Evolutionary conservation across 2,797 vertebrate genomes (phyloP).

Genomic region (Cichlasoma orientale): DNA sequence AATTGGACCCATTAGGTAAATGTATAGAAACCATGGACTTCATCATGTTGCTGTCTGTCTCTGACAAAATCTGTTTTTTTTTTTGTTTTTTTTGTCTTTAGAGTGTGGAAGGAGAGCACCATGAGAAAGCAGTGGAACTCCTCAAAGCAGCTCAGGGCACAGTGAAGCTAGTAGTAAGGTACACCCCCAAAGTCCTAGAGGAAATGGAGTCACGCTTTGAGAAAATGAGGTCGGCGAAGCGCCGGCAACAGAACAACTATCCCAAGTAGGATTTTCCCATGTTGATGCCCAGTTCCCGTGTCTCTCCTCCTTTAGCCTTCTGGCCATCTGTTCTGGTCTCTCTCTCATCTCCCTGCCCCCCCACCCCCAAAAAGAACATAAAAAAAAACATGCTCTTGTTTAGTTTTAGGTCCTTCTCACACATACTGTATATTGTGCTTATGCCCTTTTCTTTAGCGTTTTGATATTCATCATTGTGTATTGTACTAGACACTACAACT

Average conservation of each 20-base stretch:
- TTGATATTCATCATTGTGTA: constrained; percentile 51
- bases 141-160: constrained; percentile 97
- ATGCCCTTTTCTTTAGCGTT: constrained; percentile 52
- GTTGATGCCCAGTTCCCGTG: constrained; percentile 55
- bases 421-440: constrained; percentile 45
- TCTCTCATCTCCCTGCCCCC: constrained; percentile 43
- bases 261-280: constrained; percentile 79
- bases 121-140: constrained; percentile 97
- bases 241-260: constrained; percentile 94
- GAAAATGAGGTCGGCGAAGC: constrained; percentile 98
- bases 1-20: neutral
- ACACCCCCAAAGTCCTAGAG: constrained; percentile 96
- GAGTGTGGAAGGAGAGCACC: constrained; percentile 98
- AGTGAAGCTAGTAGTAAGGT: constrained; percentile 97
- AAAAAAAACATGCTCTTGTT: constrained; percentile 34
- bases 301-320: constrained; percentile 62
- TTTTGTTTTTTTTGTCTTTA: constrained; percentile 54
- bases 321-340: constrained; percentile 60
- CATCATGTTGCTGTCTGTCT: neutral
- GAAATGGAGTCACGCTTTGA: constrained; percentile 99
- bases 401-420: constrained; percentile 55
- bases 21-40: neutral
- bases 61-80: constrained; percentile 7
- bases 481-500: constrained; percentile 59
- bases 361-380: constrained; percentile 13